Evolutionary conservation across 2,888 invertebrate species (phyloP).

Genomic region (Diabrotica balteata): DNA sequence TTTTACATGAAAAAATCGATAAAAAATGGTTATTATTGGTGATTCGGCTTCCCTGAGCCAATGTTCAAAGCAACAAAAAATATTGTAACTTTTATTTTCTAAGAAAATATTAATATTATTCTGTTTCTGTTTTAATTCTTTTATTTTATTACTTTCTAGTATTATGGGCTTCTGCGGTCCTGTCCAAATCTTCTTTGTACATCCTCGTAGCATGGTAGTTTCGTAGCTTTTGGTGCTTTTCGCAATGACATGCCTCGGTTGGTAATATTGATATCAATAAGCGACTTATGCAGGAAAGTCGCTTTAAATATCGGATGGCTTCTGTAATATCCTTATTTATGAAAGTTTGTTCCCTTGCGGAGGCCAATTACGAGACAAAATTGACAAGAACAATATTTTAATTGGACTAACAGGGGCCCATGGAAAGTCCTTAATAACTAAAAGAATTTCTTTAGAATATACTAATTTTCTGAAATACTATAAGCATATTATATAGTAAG

Average conservation of each 20-base stretch:
- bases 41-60: too few species aligned
- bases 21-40: too few species aligned
- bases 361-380: slow-evolving; percentile 18
- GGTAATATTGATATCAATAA: slow-evolving; percentile 39
- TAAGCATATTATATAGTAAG: too few species aligned
- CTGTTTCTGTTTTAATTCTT: neutral
- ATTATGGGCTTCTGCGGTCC: neutral
- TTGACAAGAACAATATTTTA: slow-evolving; percentile 12
- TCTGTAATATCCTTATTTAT: slow-evolving; percentile 32
- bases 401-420: slow-evolving; percentile 1
- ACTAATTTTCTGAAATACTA: too few species aligned
- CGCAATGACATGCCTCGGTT: slow-evolving; percentile 28
- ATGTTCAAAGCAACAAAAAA: too few species aligned
- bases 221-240: slow-evolving; percentile 9
- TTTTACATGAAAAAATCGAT: too few species aligned
- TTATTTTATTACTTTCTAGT: neutral
- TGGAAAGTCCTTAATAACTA: too few species aligned
- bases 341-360: slow-evolving; percentile 10
- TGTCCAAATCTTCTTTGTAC: neutral
- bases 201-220: slow-evolving; percentile 1
- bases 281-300: slow-evolving; percentile 31
- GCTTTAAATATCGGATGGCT: slow-evolving; percentile 26
- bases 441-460: too few species aligned
- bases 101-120: too few species aligned
- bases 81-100: too few species aligned